Conservation (phyloP, 2,113 vertebrate genomes). For the Grus americana region DNA sequence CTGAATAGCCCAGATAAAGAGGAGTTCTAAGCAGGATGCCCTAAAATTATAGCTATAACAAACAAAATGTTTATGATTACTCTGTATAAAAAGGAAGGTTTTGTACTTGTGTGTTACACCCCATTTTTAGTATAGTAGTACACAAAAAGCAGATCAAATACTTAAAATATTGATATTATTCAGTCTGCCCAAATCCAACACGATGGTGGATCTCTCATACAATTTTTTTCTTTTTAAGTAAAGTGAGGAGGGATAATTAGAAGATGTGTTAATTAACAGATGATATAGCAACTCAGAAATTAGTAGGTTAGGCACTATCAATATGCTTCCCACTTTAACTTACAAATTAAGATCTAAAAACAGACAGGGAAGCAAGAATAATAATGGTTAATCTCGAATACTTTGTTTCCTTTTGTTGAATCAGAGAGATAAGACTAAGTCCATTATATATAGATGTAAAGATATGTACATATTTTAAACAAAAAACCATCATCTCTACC, state of each 20-base stretch:
- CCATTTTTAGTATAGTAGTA: neutral
- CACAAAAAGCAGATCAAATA: neutral
- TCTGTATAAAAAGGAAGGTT: neutral
- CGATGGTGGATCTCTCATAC: neutral
- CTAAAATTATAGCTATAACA: slow-evolving; percentile 38
- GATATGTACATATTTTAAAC: fast-evolving
- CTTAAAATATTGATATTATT: neutral
- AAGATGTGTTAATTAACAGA: slow-evolving; percentile 11
- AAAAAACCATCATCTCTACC: neutral
- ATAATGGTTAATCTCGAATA: neutral
- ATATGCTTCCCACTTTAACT: neutral
- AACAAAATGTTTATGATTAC: slow-evolving; percentile 27
- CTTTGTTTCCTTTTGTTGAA: neutral
- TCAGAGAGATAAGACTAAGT: neutral
- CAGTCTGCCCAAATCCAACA: neutral
- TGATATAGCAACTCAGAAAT: neutral
- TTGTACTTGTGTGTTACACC: neutral
- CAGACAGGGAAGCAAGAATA: neutral
- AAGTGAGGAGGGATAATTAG: neutral
- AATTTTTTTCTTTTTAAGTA: neutral
- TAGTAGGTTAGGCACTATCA: neutral
- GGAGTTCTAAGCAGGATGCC: neutral
- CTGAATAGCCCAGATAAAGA: slow-evolving; percentile 43
- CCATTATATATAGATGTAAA: neutral
- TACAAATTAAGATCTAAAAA: neutral